A percentile compares a stretch with the other conserved stretches of the same genome.
Evolutionary conservation across 2,888 invertebrate genomes (phyloP).

Genomic region (Stomorhina lunata): DNA sequence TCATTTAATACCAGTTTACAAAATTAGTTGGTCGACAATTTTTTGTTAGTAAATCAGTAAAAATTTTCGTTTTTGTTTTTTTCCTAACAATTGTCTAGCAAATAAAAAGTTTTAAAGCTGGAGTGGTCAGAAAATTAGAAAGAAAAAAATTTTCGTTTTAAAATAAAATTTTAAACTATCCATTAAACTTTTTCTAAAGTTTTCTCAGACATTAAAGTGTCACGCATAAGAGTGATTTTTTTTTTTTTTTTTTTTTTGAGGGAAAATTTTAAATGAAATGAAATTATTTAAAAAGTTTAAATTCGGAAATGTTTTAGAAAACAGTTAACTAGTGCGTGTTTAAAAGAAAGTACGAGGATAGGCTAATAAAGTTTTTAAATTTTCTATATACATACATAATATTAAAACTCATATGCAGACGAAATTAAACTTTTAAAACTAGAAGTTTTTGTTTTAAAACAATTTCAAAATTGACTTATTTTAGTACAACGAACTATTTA

Average conservation of each 20-base stretch:
- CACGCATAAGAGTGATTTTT: constrained; percentile 25
- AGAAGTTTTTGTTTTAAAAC: too few species aligned
- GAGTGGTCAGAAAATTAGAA: constrained; percentile 28
- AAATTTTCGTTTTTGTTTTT: constrained; percentile 2
- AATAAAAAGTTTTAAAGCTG: constrained; percentile 21
- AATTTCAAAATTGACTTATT: too few species aligned
- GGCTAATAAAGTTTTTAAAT: too few species aligned
- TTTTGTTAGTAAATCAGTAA: constrained; percentile 20
- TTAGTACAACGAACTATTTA: too few species aligned
- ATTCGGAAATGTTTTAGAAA: too few species aligned
- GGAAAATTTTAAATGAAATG: too few species aligned
- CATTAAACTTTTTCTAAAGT: background rate
- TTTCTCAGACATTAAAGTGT: constrained; percentile 24
- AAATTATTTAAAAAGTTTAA: too few species aligned
- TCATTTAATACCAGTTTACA: constrained; percentile 64
- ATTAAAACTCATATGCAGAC: too few species aligned
- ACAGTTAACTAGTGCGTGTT: too few species aligned
- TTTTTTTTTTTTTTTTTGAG: background rate
- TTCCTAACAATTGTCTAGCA: constrained; percentile 40
- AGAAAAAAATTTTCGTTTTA: background rate
- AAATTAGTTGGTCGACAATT: constrained; percentile 49
- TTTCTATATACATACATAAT: too few species aligned
- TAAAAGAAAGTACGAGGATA: too few species aligned
- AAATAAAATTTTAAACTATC: background rate
- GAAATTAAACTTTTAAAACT: too few species aligned